A percentile compares a stretch with the other conserved stretches of the same genome.
Conservation (phyloP, 2,113 vertebrate genomes). For the Pycnonotus jocosus region DNA sequence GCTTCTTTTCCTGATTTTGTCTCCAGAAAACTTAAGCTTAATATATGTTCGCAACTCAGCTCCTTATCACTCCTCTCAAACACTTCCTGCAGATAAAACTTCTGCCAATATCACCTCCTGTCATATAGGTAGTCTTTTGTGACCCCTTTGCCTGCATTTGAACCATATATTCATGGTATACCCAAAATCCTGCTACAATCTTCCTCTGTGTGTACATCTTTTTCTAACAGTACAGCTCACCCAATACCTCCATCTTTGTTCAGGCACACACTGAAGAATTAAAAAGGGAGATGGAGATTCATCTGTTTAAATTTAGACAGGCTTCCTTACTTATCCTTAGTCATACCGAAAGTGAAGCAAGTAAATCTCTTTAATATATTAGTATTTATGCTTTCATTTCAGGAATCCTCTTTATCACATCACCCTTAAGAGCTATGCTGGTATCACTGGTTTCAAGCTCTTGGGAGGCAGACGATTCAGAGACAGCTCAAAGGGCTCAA, state of each 20-base stretch:
- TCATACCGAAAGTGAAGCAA: slow-evolving; percentile 13
- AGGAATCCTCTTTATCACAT: slow-evolving; percentile 12
- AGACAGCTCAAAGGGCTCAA: neutral
- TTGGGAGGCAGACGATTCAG: neutral
- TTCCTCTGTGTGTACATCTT: neutral
- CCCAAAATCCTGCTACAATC: neutral
- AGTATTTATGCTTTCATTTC: slow-evolving; percentile 17
- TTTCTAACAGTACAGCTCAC: neutral
- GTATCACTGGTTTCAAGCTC: neutral
- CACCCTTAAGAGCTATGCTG: neutral
- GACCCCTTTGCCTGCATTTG: neutral
- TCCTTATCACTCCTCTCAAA: slow-evolving; percentile 35
- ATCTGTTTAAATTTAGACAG: slow-evolving; percentile 49
- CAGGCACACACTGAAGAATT: slow-evolving; percentile 5
- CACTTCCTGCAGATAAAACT: neutral
- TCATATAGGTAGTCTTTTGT: neutral
- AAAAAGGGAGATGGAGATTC: neutral
- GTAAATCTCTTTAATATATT: slow-evolving; percentile 46
- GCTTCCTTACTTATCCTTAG: slow-evolving; percentile 41
- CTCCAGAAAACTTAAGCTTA: slow-evolving; percentile 69
- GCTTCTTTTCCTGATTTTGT: slow-evolving; percentile 73
- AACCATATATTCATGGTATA: neutral
- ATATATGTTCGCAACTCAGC: slow-evolving; percentile 49
- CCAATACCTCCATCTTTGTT: neutral
- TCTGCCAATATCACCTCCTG: neutral